Conservation (phyloP, 2,797 vertebrate species). For the Characodon lateralis region DNA sequence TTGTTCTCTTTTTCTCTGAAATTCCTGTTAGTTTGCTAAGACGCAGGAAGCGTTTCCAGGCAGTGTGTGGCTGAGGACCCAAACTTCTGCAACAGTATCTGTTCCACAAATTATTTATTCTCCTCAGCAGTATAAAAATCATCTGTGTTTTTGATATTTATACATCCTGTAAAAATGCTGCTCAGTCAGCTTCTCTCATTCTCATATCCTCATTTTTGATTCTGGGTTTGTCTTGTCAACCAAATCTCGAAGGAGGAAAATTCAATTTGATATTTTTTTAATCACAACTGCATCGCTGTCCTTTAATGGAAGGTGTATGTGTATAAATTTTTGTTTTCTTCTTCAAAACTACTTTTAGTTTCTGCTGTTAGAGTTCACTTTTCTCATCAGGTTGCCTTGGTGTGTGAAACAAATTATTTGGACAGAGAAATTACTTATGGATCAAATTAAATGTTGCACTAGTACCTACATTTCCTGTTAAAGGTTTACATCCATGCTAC, state of each 20-base stretch:
- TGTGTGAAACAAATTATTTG: no score
- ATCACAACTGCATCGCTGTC: not conserved
- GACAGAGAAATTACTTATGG: not conserved
- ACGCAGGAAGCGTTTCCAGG: slow-evolving; percentile 11
- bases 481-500: no score
- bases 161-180: slow-evolving; percentile 21
- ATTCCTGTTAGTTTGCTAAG: slow-evolving; percentile 34
- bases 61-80: not conserved
- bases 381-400: no score
- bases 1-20: slow-evolving; percentile 54
- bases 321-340: no score
- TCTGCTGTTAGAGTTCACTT: no score
- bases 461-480: no score
- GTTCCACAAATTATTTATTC: slow-evolving; percentile 57
- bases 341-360: no score
- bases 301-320: no score
- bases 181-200: slow-evolving; percentile 12
- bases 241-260: not conserved
- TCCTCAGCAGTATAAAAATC: slow-evolving; percentile 1
- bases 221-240: not conserved
- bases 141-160: slow-evolving; percentile 8
- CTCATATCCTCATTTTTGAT: slow-evolving; percentile 40
- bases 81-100: slow-evolving; percentile 39
- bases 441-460: not conserved
- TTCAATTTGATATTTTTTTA: not conserved